Base-by-base conservation (phyloP, 2,888 invertebrate genomes). In the Acleris cristana region DNA sequence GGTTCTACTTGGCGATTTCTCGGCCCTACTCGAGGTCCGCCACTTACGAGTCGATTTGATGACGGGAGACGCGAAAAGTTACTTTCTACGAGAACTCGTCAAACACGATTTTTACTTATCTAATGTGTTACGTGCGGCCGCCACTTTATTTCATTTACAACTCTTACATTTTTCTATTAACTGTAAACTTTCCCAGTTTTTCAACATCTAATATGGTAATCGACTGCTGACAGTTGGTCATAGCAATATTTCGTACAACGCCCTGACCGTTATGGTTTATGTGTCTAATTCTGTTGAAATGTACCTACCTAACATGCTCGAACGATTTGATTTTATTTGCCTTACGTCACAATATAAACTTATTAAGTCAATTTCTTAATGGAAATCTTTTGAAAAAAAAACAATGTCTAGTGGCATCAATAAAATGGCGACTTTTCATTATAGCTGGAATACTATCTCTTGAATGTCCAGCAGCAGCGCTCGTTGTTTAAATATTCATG, bases 401-500 rank as follows among this genome's bases (percentile, higher is more conserved):
- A 30, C 19, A n/a, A 4, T 8, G 59, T 59, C 14, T 34, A 8
- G 48, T 19, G 18, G 30, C 18, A 59, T 34, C 59, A 19, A 59
- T 34, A 51, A 34, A 51, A 49, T 16, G 8, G 34, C 12, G 2
- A 21, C 8, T 12, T 4, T 49, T 26, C 53, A 34, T 18, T 54
- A 54, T 18, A 55, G 21, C 49, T 34, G 48, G 45, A 34, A 19
- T 3, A 12, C 8, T 2, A 3, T 12, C 12, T 3, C 12, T 12
- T 34, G 1, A 30, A 30, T 10, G 30, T 30, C 30, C 34, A 34
- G 34, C 12, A 34, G 34, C 34, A 34, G 34, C 34, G 34, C 34
- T 10, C 34, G 34, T 34, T 34, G 34, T 57, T 53, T 58, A 59
- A 59, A 23, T 65, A 65, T 59, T 53, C 53, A 53, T 58, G 21